phyloP scores from a whole-genome alignment of 2,888 invertebrate genomes.

The Leucania comma region DNA sequence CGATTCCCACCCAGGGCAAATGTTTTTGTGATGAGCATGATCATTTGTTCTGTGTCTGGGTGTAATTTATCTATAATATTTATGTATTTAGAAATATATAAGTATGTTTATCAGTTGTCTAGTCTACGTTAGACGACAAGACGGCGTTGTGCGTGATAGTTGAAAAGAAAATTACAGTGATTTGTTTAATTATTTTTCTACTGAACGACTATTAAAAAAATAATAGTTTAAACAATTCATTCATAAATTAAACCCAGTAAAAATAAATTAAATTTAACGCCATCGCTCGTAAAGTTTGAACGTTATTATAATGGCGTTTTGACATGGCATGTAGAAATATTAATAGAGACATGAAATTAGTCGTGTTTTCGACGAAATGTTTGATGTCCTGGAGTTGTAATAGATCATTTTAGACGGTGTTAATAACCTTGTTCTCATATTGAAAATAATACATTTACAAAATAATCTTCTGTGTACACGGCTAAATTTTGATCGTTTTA shows the following conservation, averaged over 20 bases:
- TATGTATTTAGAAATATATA: no score
- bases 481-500: no score
- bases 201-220: slow-evolving; percentile 10
- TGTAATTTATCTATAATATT: no score
- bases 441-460: background rate
- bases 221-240: slow-evolving; percentile 21
- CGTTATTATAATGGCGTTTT: slow-evolving; percentile 41
- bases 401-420: background rate
- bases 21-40: no score
- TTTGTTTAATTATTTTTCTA: background rate
- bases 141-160: no score
- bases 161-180: no score
- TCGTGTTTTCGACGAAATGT: slow-evolving; percentile 4
- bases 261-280: slow-evolving; percentile 51
- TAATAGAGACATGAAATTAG: slow-evolving; percentile 46
- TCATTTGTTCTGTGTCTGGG: no score
- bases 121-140: no score
- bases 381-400: background rate
- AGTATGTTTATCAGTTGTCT: no score
- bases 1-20: no score
- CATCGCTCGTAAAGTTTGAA: slow-evolving; percentile 51
- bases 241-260: slow-evolving; percentile 31
- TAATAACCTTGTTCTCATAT: background rate
- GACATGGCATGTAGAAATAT: slow-evolving; percentile 51
- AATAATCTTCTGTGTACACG: no score